Evolutionary conservation across 2,113 vertebrate species (phyloP), one percentile per base, ranked within the genome.

Genomic region (Chrysochloris asiatica): DNA sequence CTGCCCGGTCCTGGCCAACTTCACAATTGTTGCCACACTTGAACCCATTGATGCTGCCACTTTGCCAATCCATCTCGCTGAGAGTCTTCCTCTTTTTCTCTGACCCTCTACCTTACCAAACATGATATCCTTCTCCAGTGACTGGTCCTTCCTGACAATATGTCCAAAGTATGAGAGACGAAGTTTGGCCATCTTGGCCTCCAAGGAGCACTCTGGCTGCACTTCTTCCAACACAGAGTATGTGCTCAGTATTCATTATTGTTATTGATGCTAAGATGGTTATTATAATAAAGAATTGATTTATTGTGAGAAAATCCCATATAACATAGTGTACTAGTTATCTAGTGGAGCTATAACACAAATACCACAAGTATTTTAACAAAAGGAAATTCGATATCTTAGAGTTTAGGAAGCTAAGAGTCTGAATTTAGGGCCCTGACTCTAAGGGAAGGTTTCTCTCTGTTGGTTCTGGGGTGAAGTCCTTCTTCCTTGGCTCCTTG

Each of bases 201-300:
- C n/a, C n/a, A n/a, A n/a, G n/a, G n/a, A n/a, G n/a, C n/a, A n/a
- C n/a, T n/a, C n/a, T n/a, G n/a, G n/a, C n/a, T n/a, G n/a, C n/a
- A n/a, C n/a, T n/a, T n/a, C n/a, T n/a, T n/a, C n/a, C n/a, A n/a
- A n/a, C n/a, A 59, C 47, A 72, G 1, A 73, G 14, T 73, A 33
- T 76, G 7, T 90, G 36, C 41, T 86, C 0, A 24, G n/a, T 17
- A n/a, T 30, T 63, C 65, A 59, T 26, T 21, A n/a, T 52, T 86
- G 30, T 47, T 73, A 79, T n/a, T 89, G 86, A 59, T 76, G 45
- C 28, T n/a, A 80, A 59, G 88, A 43, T 6, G 0, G 45, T 89
- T 83, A 72, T 79, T 87, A 56, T 86, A 47, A 59, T 24, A 81
- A 93, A 72, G 36, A 86, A 86, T 47, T 47, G 56, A 45, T 83